Base-by-base conservation (phyloP, 2,888 invertebrate species). In the Andricus quercusramuli region DNA sequence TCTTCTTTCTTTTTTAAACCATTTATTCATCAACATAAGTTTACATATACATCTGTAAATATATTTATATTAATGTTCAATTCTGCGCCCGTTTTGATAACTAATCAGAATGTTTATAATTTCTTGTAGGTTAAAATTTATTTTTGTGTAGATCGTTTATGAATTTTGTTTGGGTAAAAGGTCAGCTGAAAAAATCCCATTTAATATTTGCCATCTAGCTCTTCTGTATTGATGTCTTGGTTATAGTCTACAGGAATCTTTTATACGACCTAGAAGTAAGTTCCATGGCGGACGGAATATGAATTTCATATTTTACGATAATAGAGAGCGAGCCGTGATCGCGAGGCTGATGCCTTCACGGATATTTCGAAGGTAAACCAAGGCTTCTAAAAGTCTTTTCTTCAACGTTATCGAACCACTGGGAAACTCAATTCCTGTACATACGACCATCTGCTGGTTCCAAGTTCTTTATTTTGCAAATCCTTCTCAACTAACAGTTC, bases 221-320 rank as follows among this genome's bases (percentile, higher is more conserved):
- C 51, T 56, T 74, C 56, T 68, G 29, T 74, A 51, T 32, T 56
- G 74, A 74, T 56, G 15, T 62, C 62, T 25, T 62, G 62, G 62
- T 29, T 62, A 62, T 25, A 25, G 25, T 62, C 25, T 37, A 64
- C 62, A 47, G n/a, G 64, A 77, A 77, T 77, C 77, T 65, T 62
- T 77, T 77, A 77, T 77, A 64, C 77, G 77, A 64, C 64, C 41
- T 64, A 44, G 77, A 65, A 77, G 56, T 77, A 64, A 77, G 64
- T 77, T 64, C 47, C 41, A 56, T 62, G 25, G 64, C 64, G 80
- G 44, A 79, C 78, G 82, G 77, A 84, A 88, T 87, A 87, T 88
- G 87, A 87, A 88, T 88, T 89, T 88, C 85, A 88, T 88, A 86
- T 88, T 85, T 87, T 84, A 86, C 86, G 88, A 88, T 88, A 88